Percentiles rank a stretch among this genome's conserved stretches.
phyloP scores from a whole-genome alignment of 1,140 invertebrate species.

The Bombus huntii region DNA sequence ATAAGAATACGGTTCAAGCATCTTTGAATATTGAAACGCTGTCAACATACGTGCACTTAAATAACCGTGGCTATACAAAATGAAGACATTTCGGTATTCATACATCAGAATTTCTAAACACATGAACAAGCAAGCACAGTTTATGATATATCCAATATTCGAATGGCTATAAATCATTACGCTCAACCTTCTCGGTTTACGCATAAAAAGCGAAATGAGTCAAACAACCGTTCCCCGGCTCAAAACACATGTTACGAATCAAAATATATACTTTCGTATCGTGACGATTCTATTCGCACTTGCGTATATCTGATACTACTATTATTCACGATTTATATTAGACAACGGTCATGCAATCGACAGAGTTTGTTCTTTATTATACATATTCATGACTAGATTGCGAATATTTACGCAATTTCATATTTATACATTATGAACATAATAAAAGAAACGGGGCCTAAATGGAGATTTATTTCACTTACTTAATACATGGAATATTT shows the following conservation, averaged over 20 bases:
- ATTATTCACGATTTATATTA: background rate
- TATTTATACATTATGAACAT: too few relatives aligned
- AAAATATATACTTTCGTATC: background rate
- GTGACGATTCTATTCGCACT: background rate
- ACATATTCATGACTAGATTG: too few relatives aligned
- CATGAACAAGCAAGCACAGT: background rate
- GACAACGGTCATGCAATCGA: background rate
- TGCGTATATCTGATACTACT: background rate
- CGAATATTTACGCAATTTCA: too few relatives aligned
- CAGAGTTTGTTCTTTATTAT: background rate
- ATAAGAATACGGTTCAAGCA: background rate
- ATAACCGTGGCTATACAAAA: background rate
- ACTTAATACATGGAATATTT: background rate
- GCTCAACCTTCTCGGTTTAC: background rate
- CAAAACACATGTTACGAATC: background rate
- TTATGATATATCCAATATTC: background rate
- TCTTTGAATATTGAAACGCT: background rate
- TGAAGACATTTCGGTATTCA: background rate
- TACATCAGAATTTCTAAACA: background rate
- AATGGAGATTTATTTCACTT: background rate
- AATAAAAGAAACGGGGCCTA: background rate
- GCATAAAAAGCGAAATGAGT: background rate
- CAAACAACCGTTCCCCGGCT: background rate
- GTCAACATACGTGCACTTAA: background rate
- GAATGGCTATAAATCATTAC: background rate